Percentiles rank a stretch among this genome's conserved stretches.
Conservation (phyloP, 2,888 invertebrate species). For the Euphydryas editha region DNA sequence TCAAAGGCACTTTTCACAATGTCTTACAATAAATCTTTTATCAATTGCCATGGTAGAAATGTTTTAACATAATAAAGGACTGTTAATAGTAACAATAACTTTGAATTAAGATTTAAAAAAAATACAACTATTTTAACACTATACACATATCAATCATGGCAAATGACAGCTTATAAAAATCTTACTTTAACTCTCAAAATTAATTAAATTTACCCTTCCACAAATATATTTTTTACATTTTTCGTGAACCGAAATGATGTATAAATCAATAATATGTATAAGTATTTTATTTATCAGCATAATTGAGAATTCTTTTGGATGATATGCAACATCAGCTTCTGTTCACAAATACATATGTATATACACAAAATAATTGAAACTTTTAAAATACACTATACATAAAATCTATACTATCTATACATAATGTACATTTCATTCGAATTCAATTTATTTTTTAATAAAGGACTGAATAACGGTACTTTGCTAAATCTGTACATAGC, state of each 20-base stretch:
- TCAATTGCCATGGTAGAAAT: conserved; percentile 69
- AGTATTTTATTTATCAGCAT: conserved; percentile 42
- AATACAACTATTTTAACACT: conserved; percentile 42
- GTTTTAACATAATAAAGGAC: conserved; percentile 42
- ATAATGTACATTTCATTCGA: conserved; percentile 76
- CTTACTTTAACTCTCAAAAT: conserved; percentile 60
- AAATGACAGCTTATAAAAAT: conserved; percentile 52
- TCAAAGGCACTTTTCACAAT: conserved; percentile 83
- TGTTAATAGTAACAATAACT: conserved; percentile 42
- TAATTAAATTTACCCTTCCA: conserved; percentile 74
- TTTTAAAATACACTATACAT: conserved; percentile 70
- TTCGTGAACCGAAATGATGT: conserved; percentile 37
- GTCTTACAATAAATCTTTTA: conserved; percentile 70
- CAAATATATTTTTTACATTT: conserved; percentile 51
- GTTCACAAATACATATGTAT: conserved; percentile 57
- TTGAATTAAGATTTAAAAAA: conserved; percentile 39
- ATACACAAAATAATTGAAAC: conserved; percentile 67
- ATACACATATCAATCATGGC: conserved; percentile 54
- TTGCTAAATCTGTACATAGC: conserved; percentile 78
- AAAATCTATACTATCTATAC: conserved; percentile 68
- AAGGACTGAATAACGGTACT: conserved; percentile 61
- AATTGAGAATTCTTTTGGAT: conserved; percentile 50
- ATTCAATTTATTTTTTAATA: conserved; percentile 61
- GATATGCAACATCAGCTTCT: conserved; percentile 58
- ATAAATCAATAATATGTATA: conserved; percentile 36